Evolutionary conservation across 2,888 invertebrate species (phyloP), one percentile per base, ranked within the genome.

Genomic region (Luperina nickerlii): DNA sequence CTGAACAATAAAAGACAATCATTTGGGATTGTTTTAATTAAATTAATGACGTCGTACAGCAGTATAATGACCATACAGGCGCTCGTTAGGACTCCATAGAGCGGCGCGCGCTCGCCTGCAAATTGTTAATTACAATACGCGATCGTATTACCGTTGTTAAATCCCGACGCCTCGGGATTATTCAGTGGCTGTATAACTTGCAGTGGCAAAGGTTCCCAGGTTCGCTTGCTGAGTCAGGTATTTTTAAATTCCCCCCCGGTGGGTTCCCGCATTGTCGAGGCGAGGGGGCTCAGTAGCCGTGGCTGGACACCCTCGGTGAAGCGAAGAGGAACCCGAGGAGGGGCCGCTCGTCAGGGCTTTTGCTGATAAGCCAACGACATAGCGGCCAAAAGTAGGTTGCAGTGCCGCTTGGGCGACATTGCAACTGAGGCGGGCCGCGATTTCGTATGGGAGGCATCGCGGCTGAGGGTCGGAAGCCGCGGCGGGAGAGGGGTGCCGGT

Each of bases 131-230:
- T 90, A 83, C 82, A 75, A 83, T 81, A 83, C 83, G 78, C 82
- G 67, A 76, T 74, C 79, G 69, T 77, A 89, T 87, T 84, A 76
- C 80, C 65, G 83, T 71, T 83, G 86, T 90, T 90, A 90, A 91
- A 88, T 85, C 76, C 86, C 85, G 78, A 91, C 91, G 91, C 90
- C 90, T 91, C 86, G 72, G 68, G 68, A 87, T 89, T 90, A 87
- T 85, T 79, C 79, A 68, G 72, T 45, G 74, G 69, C 77, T 84
- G 77, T 90, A 90, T 85, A 88, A 85, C 65, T 67, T 79, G 57
- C 32, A 84, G 78, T 65, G 32, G 48, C 1, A 1, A 1, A 8
- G 51, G 27, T 0, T 63, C 48, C 79, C 48, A 45, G 76, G 24
- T 78, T 69, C 24, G 71, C 74, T 45, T 67, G 63, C 27, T 67